Conservation (phyloP, 2,888 invertebrate genomes). For the Drosophila birchii region DNA sequence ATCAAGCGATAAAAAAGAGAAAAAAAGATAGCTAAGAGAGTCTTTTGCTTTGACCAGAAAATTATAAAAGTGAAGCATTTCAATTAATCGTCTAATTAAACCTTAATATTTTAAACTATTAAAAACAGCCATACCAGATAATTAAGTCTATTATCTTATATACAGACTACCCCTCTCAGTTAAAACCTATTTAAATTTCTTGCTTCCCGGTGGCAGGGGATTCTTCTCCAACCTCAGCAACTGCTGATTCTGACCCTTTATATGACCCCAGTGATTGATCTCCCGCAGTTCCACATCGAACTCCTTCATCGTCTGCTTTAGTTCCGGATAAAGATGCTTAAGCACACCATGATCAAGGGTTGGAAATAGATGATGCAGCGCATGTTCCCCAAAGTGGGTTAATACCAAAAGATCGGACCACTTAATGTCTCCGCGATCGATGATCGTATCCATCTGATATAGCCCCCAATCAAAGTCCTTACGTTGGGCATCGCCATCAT, state of each 20-base stretch:
- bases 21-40: neutral
- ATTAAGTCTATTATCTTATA: neutral
- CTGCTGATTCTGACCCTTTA: constrained; percentile 88
- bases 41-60: neutral
- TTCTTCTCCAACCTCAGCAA: constrained; percentile 85
- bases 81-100: neutral
- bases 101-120: neutral
- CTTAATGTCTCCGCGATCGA: constrained; percentile 89
- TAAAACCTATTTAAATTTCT: constrained; percentile 41
- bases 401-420: constrained; percentile 88
- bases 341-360: constrained; percentile 91
- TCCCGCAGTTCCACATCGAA: constrained; percentile 76
- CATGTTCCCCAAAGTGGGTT: constrained; percentile 91
- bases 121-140: neutral
- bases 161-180: neutral
- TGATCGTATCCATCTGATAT: constrained; percentile 89
- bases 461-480: constrained; percentile 90
- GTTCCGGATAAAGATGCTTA: constrained; percentile 87
- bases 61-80: neutral
- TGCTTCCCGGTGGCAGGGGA: constrained; percentile 62
- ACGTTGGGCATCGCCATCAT: constrained; percentile 89
- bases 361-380: constrained; percentile 92
- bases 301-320: constrained; percentile 76
- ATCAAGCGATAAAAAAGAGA: neutral
- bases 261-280: constrained; percentile 86